A percentile compares a stretch with the other conserved stretches of the same genome.
phyloP scores from a whole-genome alignment of 2,113 vertebrate genomes.

The Ciconia maguari region DNA sequence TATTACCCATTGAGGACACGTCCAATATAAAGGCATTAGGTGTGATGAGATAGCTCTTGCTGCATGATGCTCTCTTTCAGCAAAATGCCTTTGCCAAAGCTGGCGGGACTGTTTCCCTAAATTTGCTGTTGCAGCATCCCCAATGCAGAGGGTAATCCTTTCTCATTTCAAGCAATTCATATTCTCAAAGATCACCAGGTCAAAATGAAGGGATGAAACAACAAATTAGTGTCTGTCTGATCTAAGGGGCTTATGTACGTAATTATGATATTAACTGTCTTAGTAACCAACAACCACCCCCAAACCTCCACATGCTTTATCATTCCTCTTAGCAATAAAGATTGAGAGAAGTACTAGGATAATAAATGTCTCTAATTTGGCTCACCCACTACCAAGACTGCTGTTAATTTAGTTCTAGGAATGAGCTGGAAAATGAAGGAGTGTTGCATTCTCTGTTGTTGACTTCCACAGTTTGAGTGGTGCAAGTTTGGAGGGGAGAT shows the following conservation, averaged over 20 bases:
- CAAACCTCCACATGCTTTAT: not conserved
- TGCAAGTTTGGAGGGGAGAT: not conserved
- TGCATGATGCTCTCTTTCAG: not conserved
- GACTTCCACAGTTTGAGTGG: not conserved
- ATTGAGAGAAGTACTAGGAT: not conserved
- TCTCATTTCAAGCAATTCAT: not conserved
- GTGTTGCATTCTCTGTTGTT: not conserved
- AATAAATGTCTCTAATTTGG: not conserved
- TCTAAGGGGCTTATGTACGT: not conserved
- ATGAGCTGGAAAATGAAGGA: not conserved
- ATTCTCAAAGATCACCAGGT: not conserved
- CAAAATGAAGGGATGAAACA: not conserved
- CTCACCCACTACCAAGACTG: not conserved
- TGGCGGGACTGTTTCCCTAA: not conserved
- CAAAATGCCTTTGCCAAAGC: not conserved
- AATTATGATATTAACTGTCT: not conserved
- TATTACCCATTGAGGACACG: not conserved
- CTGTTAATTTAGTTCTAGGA: not conserved
- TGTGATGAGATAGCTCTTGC: not conserved
- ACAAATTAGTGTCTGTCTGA: not conserved
- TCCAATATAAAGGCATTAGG: not conserved
- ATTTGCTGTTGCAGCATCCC: not conserved
- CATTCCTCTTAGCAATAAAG: not conserved
- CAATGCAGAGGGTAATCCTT: not conserved
- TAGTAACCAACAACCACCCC: not conserved